Evolutionary conservation across 2,888 invertebrate species (phyloP), one percentile per base, ranked within the genome.

Genomic region (Polydrusus cervinus): DNA sequence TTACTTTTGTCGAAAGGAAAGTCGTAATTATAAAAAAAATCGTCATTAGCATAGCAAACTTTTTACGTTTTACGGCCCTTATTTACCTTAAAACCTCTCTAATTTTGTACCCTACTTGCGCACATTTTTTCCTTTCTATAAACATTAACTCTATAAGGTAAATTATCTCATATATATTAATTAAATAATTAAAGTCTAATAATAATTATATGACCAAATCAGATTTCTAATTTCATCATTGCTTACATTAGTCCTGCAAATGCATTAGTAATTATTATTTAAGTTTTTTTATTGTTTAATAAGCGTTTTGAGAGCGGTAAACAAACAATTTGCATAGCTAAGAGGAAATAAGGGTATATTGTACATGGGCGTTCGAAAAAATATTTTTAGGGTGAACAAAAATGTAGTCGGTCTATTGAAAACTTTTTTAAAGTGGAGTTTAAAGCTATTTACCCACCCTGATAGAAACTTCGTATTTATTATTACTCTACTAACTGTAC

Each of bases 161-260:
- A 76, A 76, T 71, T 76, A 74, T 78, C 76, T 75, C 64, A 71
- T 73, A 76, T 73, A 76, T 55, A 55, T 64, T 76, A 78, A 78
- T 76, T 76, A 72, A 79, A 77, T 80, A 76, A 79, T 80, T 75
- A 75, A 77, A 75, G 74, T 74, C 75, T 68, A 70, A 78, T 78
- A 76, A 66, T 77, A 77, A 75, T 78, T 75, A 78, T 75, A 78
- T 82, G 82, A 82, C 81, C 80, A 74, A 79, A 82, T 79, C 75
- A 77, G 81, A 79, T 82, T 82, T 82, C 81, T 81, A 81, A 82
- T 81, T 82, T 81, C 82, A 80, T 81, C 82, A 82, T 81, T 72
- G 69, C 76, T 75, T 71, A 75, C 61, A 71, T 71, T 75, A 75
- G 64, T 60, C 40, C 55, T 18, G 73, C 76, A 73, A 77, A 77